Conservation (phyloP, 2,797 vertebrate genomes). For the Phrynocephalus guinanensis region DNA sequence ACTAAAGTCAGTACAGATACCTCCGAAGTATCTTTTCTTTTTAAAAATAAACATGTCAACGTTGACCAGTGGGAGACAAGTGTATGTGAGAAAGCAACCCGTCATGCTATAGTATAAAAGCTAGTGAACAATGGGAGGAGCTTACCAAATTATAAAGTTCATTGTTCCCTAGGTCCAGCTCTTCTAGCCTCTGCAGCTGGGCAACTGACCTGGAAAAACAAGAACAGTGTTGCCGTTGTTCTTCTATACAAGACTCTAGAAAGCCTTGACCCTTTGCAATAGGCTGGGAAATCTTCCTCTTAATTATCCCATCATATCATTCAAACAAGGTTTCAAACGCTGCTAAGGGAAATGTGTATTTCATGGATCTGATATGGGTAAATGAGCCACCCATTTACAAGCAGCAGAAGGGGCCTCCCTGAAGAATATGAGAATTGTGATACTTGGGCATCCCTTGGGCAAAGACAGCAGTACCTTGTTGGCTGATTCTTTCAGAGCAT, state of each 20-base stretch:
- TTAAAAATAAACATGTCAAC: too few species aligned
- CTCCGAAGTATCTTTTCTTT: too few species aligned
- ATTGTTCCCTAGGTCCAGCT: conserved; percentile 98
- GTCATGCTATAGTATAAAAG: background rate
- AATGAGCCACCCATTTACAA: background rate
- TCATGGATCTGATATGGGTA: background rate
- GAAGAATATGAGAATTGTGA: too few species aligned
- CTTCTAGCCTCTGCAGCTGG: conserved; percentile 92
- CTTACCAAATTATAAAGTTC: conserved; percentile 94
- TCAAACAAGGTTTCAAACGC: background rate
- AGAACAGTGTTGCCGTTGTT: background rate
- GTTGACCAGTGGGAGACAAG: background rate
- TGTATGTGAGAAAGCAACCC: background rate
- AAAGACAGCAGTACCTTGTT: too few species aligned
- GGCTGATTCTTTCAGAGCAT: too few species aligned
- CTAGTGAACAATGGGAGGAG: background rate
- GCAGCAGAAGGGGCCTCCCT: background rate
- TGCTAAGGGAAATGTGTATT: background rate
- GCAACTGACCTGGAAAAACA: conserved; percentile 87
- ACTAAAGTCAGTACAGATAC: background rate
- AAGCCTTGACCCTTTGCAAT: background rate
- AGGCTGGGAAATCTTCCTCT: background rate
- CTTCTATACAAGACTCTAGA: too few species aligned
- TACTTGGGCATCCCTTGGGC: too few species aligned
- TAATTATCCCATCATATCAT: background rate